Evolutionary conservation across 1,140 invertebrate genomes (phyloP).

Genomic region (Globodera ellingtonae): DNA sequence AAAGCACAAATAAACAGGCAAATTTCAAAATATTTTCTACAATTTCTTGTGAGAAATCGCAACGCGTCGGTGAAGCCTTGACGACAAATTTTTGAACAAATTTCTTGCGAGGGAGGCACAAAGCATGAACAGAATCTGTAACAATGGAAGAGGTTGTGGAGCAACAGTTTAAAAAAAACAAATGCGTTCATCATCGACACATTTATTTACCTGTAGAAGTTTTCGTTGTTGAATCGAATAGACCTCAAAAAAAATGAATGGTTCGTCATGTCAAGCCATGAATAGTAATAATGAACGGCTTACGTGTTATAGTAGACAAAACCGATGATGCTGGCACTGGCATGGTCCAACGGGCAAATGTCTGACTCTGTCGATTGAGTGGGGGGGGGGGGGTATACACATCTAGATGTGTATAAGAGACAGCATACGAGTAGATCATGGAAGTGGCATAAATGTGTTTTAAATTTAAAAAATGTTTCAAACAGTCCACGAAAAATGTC

Average conservation of each 20-base stretch:
- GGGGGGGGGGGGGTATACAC: too few species aligned
- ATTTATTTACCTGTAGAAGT: slow-evolving; percentile 79
- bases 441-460: too few species aligned
- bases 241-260: slow-evolving; percentile 68
- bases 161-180: background rate
- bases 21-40: slow-evolving; percentile 60
- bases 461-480: too few species aligned
- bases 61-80: slow-evolving; percentile 96
- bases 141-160: background rate
- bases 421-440: too few species aligned
- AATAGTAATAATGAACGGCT: background rate
- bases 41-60: slow-evolving; percentile 85
- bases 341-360: slow-evolving; percentile 88
- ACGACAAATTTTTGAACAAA: slow-evolving; percentile 87
- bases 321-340: slow-evolving; percentile 64
- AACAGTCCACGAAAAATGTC: too few species aligned
- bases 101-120: slow-evolving; percentile 90
- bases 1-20: slow-evolving; percentile 17
- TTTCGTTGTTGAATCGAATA: slow-evolving; percentile 81
- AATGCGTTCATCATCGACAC: background rate
- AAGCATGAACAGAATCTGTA: slow-evolving; percentile 72
- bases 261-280: background rate
- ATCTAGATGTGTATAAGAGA: too few species aligned
- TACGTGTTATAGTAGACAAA: slow-evolving; percentile 84
- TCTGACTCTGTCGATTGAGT: slow-evolving; percentile 76